phyloP scores from a whole-genome alignment of 2,888 invertebrate genomes.

The Cataglyphis albicans region DNA sequence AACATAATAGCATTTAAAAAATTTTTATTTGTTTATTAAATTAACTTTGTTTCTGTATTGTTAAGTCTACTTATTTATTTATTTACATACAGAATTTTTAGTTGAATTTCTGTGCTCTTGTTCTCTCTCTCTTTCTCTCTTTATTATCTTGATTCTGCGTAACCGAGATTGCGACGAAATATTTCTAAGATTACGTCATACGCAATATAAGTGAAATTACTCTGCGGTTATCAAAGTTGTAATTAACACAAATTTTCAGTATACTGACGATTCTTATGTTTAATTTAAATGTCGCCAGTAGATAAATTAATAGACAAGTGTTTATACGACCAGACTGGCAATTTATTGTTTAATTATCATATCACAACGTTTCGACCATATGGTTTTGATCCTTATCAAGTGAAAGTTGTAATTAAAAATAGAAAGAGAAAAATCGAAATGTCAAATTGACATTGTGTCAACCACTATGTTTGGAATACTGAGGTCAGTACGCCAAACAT shows the following conservation, averaged over 20 bases:
- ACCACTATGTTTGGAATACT: no score
- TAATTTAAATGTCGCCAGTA: no score
- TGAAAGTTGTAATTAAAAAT: no score
- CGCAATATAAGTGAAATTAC: slow-evolving; percentile 47
- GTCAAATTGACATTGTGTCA: no score
- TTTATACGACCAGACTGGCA: no score
- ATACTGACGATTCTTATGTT: not conserved
- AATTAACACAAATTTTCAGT: slow-evolving; percentile 61
- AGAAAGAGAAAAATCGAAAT: no score
- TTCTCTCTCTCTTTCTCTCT: not conserved
- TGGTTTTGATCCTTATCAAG: no score
- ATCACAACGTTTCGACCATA: no score
- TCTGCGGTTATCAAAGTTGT: slow-evolving; percentile 44
- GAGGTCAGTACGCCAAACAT: no score
- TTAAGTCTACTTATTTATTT: not conserved
- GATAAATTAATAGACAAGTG: no score
- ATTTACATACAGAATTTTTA: not conserved
- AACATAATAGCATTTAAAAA: not conserved
- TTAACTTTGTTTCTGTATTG: not conserved
- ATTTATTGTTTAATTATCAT: no score
- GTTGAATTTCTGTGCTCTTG: not conserved
- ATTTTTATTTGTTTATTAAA: not conserved
- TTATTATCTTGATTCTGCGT: not conserved
- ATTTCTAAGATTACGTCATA: slow-evolving; percentile 46
- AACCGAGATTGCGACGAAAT: slow-evolving; percentile 57